Conservation (phyloP, 2,888 invertebrate species). For the Eupithecia tripunctaria region DNA sequence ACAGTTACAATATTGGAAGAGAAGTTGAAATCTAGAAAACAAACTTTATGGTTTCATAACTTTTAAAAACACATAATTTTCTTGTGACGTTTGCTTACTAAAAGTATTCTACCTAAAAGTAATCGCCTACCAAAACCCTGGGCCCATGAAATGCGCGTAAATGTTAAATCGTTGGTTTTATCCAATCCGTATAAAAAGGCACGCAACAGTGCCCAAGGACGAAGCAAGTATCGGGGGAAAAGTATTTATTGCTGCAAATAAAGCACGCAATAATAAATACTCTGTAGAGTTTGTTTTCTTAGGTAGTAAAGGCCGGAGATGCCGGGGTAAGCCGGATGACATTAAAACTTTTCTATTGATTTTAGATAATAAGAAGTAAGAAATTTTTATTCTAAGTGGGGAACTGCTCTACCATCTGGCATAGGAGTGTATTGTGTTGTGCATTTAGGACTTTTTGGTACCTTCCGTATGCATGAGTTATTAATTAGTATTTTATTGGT, state of each 20-base stretch:
- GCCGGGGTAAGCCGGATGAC: not conserved
- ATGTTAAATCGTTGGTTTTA: slow-evolving; percentile 31
- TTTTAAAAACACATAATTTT: not conserved
- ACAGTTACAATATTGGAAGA: not conserved
- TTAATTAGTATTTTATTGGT: not conserved
- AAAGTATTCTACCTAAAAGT: not conserved
- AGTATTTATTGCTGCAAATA: slow-evolving; percentile 37
- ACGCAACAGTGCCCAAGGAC: slow-evolving; percentile 38
- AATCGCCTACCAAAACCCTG: not conserved
- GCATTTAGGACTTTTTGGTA: too few relatives aligned
- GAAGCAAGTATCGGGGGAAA: slow-evolving; percentile 31
- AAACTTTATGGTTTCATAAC: not conserved
- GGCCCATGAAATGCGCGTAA: slow-evolving; percentile 26
- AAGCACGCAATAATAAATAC: slow-evolving; percentile 38
- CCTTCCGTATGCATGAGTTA: too few relatives aligned
- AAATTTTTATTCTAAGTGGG: not conserved
- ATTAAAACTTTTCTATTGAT: not conserved
- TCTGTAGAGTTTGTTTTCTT: slow-evolving; percentile 16
- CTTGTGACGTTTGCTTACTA: not conserved
- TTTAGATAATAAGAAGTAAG: not conserved
- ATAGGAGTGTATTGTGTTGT: not conserved
- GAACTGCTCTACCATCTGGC: not conserved
- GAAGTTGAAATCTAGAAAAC: not conserved
- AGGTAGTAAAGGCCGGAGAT: not conserved
- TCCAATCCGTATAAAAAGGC: slow-evolving; percentile 33